Conservation (phyloP, 2,797 vertebrate species). For the Syndactyla subalaris region DNA sequence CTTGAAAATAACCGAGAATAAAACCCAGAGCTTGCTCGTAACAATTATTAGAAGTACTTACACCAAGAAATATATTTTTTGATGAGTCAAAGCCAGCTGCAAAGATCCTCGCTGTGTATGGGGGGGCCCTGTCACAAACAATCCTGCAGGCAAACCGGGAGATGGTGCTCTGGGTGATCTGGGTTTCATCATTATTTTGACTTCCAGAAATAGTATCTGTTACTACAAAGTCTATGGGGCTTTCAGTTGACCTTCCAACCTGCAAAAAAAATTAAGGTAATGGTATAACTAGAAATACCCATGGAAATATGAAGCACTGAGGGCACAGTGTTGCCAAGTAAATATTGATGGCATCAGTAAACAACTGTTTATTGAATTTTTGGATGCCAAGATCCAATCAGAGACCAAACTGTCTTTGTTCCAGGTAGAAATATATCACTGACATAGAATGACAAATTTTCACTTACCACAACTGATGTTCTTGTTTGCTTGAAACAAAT, state of each 20-base stretch:
- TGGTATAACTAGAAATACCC: not conserved
- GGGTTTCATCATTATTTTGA: conserved; percentile 89
- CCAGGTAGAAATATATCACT: not conserved
- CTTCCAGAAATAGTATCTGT: conserved; percentile 95
- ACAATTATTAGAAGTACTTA: conserved; percentile 74
- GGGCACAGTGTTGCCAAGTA: not conserved
- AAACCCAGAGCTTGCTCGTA: not conserved
- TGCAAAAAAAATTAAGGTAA: conserved; percentile 48
- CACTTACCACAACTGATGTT: not conserved
- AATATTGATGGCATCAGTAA: not conserved
- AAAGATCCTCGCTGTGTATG: conserved; percentile 93
- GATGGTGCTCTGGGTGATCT: conserved; percentile 98
- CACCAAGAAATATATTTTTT: conserved; percentile 99
- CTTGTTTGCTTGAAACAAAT: not conserved
- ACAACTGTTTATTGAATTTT: not conserved
- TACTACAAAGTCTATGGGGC: conserved; percentile 98
- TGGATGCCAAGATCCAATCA: not conserved
- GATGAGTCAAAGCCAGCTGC: conserved; percentile 99
- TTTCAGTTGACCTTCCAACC: conserved; percentile 98
- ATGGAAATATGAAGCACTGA: not conserved
- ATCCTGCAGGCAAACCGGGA: conserved; percentile 97
- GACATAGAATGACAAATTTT: not conserved
- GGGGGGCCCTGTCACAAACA: conserved; percentile 91
- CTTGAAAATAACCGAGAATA: not conserved
- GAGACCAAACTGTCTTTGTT: not conserved